Evolutionary conservation across 2,113 vertebrate species (phyloP).

Genomic region (Plecotus auritus): DNA sequence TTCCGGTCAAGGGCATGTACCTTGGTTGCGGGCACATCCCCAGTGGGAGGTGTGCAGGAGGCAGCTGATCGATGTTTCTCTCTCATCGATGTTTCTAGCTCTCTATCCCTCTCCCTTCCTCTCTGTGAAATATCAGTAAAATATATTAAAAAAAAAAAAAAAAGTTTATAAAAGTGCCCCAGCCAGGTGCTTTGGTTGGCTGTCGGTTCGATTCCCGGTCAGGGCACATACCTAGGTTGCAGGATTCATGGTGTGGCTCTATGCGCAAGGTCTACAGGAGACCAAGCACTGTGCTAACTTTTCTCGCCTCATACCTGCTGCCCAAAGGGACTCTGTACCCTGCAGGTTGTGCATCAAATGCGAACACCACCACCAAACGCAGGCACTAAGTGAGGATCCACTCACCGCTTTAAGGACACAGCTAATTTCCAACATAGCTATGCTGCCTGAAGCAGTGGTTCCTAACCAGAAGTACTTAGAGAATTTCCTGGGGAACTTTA

Average conservation of each 20-base stretch:
- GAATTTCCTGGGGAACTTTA: neutral
- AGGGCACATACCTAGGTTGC: neutral
- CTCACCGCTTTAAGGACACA: neutral
- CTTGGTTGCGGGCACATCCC: too few relatives aligned
- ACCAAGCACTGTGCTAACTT: neutral
- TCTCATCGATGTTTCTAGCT: too few relatives aligned
- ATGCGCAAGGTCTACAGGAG: fast-evolving
- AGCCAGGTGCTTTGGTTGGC: neutral
- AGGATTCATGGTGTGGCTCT: neutral
- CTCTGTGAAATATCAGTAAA: too few relatives aligned
- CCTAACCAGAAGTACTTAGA: neutral
- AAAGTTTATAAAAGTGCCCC: neutral
- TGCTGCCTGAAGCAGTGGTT: neutral
- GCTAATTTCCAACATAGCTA: neutral
- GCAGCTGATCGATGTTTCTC: too few relatives aligned
- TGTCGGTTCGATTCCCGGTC: neutral
- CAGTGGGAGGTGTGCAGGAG: too few relatives aligned
- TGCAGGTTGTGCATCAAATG: neutral
- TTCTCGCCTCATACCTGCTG: neutral
- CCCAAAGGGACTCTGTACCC: neutral
- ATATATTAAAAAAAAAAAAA: too few relatives aligned
- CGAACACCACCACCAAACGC: neutral
- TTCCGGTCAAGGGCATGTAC: too few relatives aligned
- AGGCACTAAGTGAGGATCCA: neutral
- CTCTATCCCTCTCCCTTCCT: too few relatives aligned